phyloP scores from a whole-genome alignment of 2,113 vertebrate genomes.

The Electrona antarctica region DNA sequence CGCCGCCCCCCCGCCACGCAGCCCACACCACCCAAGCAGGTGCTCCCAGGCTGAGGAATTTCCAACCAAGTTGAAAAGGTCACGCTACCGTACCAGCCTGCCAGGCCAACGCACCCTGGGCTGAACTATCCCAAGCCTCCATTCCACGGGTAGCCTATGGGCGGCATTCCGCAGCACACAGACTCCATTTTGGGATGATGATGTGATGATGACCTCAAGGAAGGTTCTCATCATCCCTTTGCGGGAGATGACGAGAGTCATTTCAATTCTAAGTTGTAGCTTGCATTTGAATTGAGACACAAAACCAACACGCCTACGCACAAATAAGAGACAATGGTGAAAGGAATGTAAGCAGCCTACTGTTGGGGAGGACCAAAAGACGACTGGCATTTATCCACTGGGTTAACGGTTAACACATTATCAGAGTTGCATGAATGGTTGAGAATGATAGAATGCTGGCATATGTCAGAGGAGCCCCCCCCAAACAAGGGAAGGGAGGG shows the following conservation, averaged over 20 bases:
- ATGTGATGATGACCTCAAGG: background rate
- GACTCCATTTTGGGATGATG: slow-evolving; percentile 35
- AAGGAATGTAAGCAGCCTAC: slow-evolving; percentile 8
- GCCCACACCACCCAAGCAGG: slow-evolving; percentile 46
- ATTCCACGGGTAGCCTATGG: slow-evolving; percentile 26
- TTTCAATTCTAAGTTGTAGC: background rate
- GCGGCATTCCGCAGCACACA: slow-evolving; percentile 26
- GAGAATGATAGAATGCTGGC: slow-evolving; percentile 53
- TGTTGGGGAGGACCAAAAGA: slow-evolving; percentile 9
- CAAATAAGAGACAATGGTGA: background rate
- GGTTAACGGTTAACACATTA: slow-evolving; percentile 55
- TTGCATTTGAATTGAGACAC: slow-evolving; percentile 13
- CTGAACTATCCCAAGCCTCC: slow-evolving; percentile 59
- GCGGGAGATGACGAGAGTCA: slow-evolving; percentile 1
- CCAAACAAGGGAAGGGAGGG: background rate
- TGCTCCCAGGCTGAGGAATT: slow-evolving; percentile 58
- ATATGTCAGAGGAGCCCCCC: slow-evolving; percentile 25
- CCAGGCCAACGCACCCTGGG: no score
- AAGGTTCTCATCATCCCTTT: slow-evolving; percentile 5
- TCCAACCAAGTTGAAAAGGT: slow-evolving; percentile 63
- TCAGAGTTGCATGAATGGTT: slow-evolving; percentile 52
- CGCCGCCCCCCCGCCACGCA: background rate
- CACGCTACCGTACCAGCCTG: slow-evolving; percentile 23
- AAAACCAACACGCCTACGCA: background rate
- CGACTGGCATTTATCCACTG: slow-evolving; percentile 36